phyloP scores from a whole-genome alignment of 2,797 vertebrate species.

The Neoniphon sammara region DNA sequence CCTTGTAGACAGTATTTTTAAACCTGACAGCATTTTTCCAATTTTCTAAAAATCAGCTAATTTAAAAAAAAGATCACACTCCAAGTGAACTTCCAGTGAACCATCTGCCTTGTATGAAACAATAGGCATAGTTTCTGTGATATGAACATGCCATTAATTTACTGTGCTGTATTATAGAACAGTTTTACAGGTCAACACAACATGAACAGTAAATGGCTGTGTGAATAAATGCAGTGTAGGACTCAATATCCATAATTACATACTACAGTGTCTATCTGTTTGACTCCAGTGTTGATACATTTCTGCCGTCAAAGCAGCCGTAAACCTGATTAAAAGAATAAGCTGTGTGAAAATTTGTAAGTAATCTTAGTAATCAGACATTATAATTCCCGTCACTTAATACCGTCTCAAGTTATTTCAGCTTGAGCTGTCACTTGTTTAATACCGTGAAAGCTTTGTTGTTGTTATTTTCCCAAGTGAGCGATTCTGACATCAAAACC shows the following conservation, averaged over 20 bases:
- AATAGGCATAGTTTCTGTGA: constrained; percentile 29
- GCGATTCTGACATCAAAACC: background rate
- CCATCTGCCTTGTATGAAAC: background rate
- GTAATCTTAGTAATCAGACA: constrained; percentile 35
- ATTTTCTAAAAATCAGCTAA: no score
- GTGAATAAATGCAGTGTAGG: constrained; percentile 28
- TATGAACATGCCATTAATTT: no score
- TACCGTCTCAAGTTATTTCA: constrained; percentile 5
- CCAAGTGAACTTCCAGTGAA: background rate
- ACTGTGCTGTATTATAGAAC: no score
- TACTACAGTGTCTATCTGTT: constrained; percentile 14
- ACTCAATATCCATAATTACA: constrained; percentile 38
- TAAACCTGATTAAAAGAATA: constrained; percentile 13
- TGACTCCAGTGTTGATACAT: constrained; percentile 5
- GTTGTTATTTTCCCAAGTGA: constrained; percentile 28
- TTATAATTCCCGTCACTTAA: constrained; percentile 16
- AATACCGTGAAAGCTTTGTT: constrained; percentile 17
- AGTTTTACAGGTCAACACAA: no score
- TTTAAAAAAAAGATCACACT: no score
- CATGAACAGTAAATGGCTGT: constrained; percentile 7
- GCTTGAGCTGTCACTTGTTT: constrained; percentile 42
- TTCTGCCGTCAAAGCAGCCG: constrained; percentile 7
- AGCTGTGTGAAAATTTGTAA: constrained; percentile 6
- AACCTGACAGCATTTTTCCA: no score
- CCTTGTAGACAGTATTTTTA: no score